Conservation (phyloP, 1,140 invertebrate genomes). For the Nasonia vitripennis region DNA sequence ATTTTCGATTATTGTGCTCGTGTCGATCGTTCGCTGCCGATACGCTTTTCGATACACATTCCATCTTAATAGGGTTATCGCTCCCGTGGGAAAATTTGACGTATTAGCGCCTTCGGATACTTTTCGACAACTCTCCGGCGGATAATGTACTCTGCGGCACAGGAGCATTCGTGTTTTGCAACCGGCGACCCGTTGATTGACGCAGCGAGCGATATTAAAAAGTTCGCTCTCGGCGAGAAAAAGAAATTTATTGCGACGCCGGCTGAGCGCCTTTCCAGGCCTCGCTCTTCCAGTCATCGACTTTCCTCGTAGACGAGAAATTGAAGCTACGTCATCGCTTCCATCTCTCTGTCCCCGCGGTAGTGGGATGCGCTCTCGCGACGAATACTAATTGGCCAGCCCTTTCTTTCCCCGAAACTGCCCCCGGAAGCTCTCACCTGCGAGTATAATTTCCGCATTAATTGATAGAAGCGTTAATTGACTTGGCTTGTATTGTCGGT, state of each 20-base stretch:
- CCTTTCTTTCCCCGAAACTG: neutral
- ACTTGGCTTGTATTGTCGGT: neutral
- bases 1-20: neutral
- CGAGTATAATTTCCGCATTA: constrained; percentile 2
- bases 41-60: neutral
- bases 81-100: neutral
- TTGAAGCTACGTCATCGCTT: neutral
- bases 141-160: neutral
- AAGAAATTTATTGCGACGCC: neutral
- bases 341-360: too few species aligned
- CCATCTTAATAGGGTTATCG: neutral
- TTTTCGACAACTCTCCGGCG: neutral
- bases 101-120: neutral
- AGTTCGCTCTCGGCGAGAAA: neutral
- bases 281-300: neutral
- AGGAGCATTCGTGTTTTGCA: neutral
- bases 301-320: constrained; percentile 5
- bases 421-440: neutral
- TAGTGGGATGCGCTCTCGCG: neutral
- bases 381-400: constrained; percentile 3
- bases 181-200: neutral
- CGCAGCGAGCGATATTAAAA: constrained; percentile 18
- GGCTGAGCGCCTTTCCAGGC: neutral
- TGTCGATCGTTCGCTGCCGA: neutral
- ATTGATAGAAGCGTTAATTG: constrained; percentile 43